These are phyloP conservation scores for Myopa tessellatipennis DNA, from an alignment of 2,888 invertebrate species.

Conservation along the genomic window DNA sequence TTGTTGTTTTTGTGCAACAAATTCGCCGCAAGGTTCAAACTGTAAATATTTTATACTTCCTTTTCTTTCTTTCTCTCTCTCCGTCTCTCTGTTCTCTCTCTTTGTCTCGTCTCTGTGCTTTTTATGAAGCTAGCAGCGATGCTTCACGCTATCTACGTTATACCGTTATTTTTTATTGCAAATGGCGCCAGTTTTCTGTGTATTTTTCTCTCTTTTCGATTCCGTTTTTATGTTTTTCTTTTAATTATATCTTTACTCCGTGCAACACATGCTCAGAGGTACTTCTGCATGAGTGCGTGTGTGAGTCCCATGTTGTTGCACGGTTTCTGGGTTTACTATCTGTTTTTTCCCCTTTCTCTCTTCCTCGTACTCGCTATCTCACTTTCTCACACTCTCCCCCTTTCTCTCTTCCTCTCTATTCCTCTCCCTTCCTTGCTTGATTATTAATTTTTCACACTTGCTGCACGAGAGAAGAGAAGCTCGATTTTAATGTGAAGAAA, in stretches of 20 bases:
- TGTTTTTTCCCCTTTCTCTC: background rate
- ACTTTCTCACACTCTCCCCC: background rate
- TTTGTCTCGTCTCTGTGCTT: background rate
- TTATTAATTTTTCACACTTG: too few relatives aligned
- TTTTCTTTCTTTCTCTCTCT: background rate
- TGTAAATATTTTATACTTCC: constrained; percentile 11
- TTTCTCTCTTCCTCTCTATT: background rate
- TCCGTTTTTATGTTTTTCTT: background rate
- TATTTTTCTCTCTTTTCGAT: background rate
- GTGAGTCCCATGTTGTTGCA: constrained; percentile 6
- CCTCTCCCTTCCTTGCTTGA: background rate
- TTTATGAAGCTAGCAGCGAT: background rate
- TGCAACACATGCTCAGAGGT: constrained; percentile 7
- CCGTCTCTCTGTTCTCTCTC: background rate
- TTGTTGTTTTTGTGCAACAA: background rate
- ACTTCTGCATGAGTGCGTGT: background rate
- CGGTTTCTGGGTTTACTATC: constrained; percentile 2
- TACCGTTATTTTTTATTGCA: background rate
- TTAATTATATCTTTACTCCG: constrained; percentile 10
- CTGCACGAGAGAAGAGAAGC: too few relatives aligned
- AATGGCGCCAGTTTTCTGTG: background rate
- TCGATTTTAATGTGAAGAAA: too few relatives aligned
- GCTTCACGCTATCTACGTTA: background rate
- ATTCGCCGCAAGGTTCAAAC: background rate
- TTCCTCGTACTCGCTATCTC: background rate